A percentile compares a stretch with the other conserved stretches of the same genome.
Evolutionary conservation across 1,140 invertebrate species (phyloP).

Genomic region (Belonocnema kinseyi): DNA sequence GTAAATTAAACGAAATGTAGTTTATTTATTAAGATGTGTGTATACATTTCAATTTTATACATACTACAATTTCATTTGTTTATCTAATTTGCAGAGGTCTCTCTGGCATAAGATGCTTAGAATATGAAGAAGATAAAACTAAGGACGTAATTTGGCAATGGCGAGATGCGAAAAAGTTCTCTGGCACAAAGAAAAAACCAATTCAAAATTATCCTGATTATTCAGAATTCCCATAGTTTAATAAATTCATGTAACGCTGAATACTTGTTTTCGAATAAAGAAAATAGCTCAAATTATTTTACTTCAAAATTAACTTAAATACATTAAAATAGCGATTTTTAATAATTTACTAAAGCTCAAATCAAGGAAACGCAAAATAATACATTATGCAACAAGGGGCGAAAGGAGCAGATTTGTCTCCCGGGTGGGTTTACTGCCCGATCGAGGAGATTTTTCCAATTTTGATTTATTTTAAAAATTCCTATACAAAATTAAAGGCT

Average conservation of each 20-base stretch:
- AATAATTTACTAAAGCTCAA: too few species aligned
- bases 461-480: too few species aligned
- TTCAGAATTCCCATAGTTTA: conserved; percentile 4
- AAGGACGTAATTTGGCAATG: not conserved
- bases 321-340: too few species aligned
- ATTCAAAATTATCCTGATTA: not conserved
- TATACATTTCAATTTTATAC: not conserved
- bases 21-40: not conserved
- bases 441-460: too few species aligned
- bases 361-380: too few species aligned
- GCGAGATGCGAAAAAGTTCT: conserved; percentile 9
- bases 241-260: not conserved
- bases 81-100: not conserved
- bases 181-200: not conserved
- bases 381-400: too few species aligned
- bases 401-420: too few species aligned
- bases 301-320: too few species aligned
- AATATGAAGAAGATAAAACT: conserved; percentile 13
- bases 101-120: not conserved
- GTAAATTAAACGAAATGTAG: conserved; percentile 11
- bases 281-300: too few species aligned
- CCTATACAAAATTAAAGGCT: too few species aligned
- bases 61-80: not conserved
- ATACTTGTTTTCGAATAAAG: too few species aligned
- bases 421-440: too few species aligned